These are phyloP conservation scores for Atractosteus spatula DNA, from an alignment of 2,113 vertebrate genomes.

Conservation along the genomic window DNA sequence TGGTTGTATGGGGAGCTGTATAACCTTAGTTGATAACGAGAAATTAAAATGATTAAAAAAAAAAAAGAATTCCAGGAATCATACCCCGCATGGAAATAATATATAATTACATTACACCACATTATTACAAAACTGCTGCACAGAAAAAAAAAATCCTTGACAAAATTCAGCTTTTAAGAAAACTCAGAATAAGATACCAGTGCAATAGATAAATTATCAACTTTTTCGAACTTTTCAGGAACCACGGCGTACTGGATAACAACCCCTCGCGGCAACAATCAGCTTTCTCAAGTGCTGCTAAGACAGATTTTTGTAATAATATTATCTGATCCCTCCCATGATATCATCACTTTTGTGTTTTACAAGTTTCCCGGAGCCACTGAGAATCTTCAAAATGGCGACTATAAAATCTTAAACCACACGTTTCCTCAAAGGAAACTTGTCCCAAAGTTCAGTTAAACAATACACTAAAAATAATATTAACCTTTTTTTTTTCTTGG, in stretches of 20 bases:
- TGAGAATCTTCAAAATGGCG: conserved; percentile 37
- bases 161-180: too few species aligned
- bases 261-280: not conserved
- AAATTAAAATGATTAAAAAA: too few species aligned
- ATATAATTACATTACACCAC: too few species aligned
- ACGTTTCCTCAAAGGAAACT: not conserved
- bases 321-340: conserved; percentile 1
- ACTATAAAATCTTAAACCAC: not conserved
- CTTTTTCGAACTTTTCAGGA: not conserved
- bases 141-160: too few species aligned
- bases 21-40: too few species aligned
- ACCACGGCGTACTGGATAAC: not conserved
- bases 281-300: not conserved
- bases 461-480: too few species aligned
- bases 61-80: too few species aligned
- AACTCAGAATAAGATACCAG: not conserved
- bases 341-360: conserved; percentile 6
- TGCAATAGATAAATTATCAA: not conserved
- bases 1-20: too few species aligned
- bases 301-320: not conserved
- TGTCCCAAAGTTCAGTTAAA: too few species aligned
- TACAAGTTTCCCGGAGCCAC: not conserved
- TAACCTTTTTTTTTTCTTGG: too few species aligned
- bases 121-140: too few species aligned
- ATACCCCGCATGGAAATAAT: too few species aligned